Conservation (phyloP, 2,113 vertebrate genomes). For the Struthio camelus region DNA sequence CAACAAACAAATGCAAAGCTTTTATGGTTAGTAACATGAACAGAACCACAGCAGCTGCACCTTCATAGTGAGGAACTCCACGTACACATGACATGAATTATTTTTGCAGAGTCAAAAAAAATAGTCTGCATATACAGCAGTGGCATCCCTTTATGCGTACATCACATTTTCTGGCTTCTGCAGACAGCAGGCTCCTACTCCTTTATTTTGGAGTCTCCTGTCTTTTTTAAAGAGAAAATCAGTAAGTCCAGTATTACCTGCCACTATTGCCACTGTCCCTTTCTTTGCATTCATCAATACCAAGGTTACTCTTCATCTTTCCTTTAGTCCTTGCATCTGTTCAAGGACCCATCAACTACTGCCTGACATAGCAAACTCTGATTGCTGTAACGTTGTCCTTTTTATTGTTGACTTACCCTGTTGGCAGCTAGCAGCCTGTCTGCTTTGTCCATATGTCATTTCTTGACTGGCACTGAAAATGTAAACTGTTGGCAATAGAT, state of each 20-base stretch:
- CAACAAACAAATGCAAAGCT: background rate
- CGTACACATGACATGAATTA: fast-evolving
- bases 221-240: background rate
- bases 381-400: background rate
- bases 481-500: background rate
- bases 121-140: background rate
- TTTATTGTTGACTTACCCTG: background rate
- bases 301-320: background rate
- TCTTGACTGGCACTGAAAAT: background rate
- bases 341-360: background rate
- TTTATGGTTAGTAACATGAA: background rate
- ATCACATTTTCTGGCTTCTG: background rate
- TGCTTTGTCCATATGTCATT: background rate
- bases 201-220: background rate
- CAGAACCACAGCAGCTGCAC: background rate
- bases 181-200: background rate
- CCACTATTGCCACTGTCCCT: background rate
- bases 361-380: background rate
- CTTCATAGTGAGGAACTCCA: background rate
- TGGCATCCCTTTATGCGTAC: background rate
- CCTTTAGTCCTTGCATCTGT: background rate
- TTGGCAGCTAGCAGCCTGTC: background rate
- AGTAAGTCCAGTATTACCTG: background rate
- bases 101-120: background rate
- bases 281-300: background rate